Evolutionary conservation across 2,888 invertebrate species (phyloP), one percentile per base, ranked within the genome.

Genomic region (Diadegma fenestrale): DNA sequence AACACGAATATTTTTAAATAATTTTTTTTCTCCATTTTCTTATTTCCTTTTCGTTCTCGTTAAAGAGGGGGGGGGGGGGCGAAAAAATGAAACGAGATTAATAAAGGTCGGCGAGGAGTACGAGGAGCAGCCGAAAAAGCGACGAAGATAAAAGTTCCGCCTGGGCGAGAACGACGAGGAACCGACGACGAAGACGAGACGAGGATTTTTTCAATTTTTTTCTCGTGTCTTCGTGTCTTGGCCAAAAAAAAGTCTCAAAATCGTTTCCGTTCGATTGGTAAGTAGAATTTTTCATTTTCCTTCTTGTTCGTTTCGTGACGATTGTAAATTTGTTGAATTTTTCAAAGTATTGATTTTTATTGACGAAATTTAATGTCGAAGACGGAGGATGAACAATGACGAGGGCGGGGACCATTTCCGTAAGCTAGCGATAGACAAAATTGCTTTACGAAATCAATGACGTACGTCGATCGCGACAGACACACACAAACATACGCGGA

Each of bases 361-460:
- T 90, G 88, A 90, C 87, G 88, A 89, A 91, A 89, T 88, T 85
- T 82, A 90, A 90, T 89, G 87, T 89, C 85, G 85, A 88, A 91
- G 90, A 91, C 91, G 90, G 91, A 91, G 89, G 88, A 89, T 91
- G 88, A 85, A 88, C 88, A 90, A 89, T 91, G 90, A 91, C 89
- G 90, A 91, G 91, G 91, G 90, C 91, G 91, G 92, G 92, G 92
- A 91, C 92, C 88, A 91, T 89, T 86, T 85, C 66, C 86, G 80
- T 82, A 86, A 80, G 86, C 86, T 84, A 84, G 80, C 80, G 83
- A 86, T 80, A 86, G 82, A 87, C 87, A 87, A 33, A 33, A 87
- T 86, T 87, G 85, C 85, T 85, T 82, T 48, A 85, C 85, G 82
- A 85, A 85, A 85, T 85, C 76, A 85, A 85, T 85, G 82, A 85